Conservation (phyloP, 2,888 invertebrate species). For the Lithosia quadra region DNA sequence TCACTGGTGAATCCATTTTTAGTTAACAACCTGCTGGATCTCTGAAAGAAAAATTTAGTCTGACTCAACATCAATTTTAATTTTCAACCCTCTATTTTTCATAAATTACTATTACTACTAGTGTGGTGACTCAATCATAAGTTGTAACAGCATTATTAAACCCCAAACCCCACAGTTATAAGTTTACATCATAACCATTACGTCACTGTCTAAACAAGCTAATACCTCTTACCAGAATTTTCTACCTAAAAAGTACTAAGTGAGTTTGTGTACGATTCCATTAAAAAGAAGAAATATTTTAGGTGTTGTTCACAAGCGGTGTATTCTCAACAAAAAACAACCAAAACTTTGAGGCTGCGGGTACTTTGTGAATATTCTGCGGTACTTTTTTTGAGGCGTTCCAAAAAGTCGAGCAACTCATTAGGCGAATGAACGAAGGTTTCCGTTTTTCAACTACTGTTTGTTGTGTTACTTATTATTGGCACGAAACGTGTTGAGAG, state of each 20-base stretch:
- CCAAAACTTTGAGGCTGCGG: slow-evolving; percentile 50
- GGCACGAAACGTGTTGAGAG: not conserved
- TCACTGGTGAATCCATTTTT: too few relatives aligned
- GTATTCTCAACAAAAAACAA: slow-evolving; percentile 44
- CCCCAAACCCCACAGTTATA: not conserved
- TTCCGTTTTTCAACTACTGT: slow-evolving; percentile 59
- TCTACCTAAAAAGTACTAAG: not conserved
- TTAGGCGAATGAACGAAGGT: slow-evolving; percentile 68
- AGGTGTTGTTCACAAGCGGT: slow-evolving; percentile 47
- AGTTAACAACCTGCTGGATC: too few relatives aligned
- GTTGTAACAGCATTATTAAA: not conserved
- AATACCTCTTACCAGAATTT: not conserved
- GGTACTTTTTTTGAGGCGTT: slow-evolving; percentile 55
- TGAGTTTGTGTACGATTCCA: slow-evolving; percentile 13
- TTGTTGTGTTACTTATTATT: slow-evolving; percentile 37
- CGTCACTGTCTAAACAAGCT: not conserved
- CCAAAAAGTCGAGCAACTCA: slow-evolving; percentile 70
- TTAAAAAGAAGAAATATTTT: slow-evolving; percentile 42
- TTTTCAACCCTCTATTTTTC: too few relatives aligned
- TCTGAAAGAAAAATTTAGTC: too few relatives aligned
- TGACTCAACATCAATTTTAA: too few relatives aligned
- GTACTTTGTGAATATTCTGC: slow-evolving; percentile 57
- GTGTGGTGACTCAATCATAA: not conserved
- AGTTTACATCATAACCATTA: not conserved
- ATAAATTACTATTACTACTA: too few relatives aligned